Conservation (phyloP, 2,113 vertebrate species). For the Bubo blakistoni region DNA sequence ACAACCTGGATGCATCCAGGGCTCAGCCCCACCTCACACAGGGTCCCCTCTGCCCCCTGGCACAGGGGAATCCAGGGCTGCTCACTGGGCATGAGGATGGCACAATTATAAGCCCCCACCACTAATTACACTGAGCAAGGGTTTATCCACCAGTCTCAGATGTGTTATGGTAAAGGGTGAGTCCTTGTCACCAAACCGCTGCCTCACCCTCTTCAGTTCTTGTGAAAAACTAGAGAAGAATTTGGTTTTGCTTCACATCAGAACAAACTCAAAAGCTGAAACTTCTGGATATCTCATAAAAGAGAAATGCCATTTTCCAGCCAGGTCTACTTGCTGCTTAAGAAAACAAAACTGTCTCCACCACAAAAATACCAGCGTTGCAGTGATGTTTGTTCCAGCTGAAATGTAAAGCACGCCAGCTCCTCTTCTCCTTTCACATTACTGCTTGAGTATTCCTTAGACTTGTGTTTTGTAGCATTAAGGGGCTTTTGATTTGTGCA, state of each 20-base stretch:
- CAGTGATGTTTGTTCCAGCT: not conserved
- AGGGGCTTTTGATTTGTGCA: not conserved
- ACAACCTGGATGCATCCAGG: not conserved
- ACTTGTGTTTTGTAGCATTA: not conserved
- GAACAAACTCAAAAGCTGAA: not conserved
- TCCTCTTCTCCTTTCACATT: not conserved
- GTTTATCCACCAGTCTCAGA: not conserved
- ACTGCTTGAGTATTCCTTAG: not conserved
- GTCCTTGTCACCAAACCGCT: not conserved
- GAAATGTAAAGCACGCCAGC: not conserved
- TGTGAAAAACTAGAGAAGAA: not conserved
- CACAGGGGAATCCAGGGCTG: rapidly evolving
- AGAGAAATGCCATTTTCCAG: not conserved
- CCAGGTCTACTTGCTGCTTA: not conserved
- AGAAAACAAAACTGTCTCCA: not conserved
- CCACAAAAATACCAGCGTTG: not conserved
- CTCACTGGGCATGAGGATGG: not conserved
- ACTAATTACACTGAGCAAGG: not conserved
- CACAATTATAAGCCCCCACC: not conserved
- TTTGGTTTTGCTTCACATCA: not conserved
- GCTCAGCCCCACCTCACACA: not conserved
- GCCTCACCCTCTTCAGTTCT: not conserved
- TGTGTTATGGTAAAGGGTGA: rapidly evolving
- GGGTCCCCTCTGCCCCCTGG: not conserved
- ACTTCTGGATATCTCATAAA: not conserved